Percentiles rank a stretch among this genome's conserved stretches.
phyloP scores from a whole-genome alignment of 53 echinoderm and acorn worm genomes.

The Crossaster papposus region DNA sequence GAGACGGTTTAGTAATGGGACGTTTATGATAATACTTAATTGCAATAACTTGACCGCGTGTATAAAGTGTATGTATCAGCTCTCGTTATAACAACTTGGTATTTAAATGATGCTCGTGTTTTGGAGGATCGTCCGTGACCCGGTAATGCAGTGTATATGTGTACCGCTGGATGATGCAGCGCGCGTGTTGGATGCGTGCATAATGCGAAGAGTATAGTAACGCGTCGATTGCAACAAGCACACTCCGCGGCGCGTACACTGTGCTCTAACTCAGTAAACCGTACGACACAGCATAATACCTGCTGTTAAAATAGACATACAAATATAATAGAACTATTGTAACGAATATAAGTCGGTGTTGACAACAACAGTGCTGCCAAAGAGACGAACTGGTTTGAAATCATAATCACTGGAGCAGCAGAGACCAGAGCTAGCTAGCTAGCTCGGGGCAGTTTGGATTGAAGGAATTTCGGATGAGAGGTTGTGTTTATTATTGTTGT shows the following conservation, averaged over 20 bases:
- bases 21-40: not conserved
- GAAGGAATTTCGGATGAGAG: too few species aligned
- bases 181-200: not conserved
- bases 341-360: not conserved
- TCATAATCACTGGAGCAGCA: not conserved
- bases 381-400: not conserved
- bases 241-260: not conserved
- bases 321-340: too few species aligned
- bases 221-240: not conserved
- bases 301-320: too few species aligned
- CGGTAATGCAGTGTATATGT: constrained; percentile 1
- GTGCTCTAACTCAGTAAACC: too few species aligned
- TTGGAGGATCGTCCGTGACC: constrained; percentile 7
- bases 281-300: too few species aligned
- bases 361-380: not conserved
- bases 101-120: not conserved
- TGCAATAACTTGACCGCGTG: not conserved
- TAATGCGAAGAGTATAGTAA: constrained; percentile 23
- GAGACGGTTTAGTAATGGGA: not conserved
- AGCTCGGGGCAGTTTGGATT: too few species aligned
- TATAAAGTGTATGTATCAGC: not conserved
- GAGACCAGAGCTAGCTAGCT: too few species aligned
- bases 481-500: too few species aligned
- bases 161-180: not conserved
- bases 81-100: too few species aligned